Conservation (phyloP, 2,113 vertebrate genomes). For the Excalfactoria chinensis region DNA sequence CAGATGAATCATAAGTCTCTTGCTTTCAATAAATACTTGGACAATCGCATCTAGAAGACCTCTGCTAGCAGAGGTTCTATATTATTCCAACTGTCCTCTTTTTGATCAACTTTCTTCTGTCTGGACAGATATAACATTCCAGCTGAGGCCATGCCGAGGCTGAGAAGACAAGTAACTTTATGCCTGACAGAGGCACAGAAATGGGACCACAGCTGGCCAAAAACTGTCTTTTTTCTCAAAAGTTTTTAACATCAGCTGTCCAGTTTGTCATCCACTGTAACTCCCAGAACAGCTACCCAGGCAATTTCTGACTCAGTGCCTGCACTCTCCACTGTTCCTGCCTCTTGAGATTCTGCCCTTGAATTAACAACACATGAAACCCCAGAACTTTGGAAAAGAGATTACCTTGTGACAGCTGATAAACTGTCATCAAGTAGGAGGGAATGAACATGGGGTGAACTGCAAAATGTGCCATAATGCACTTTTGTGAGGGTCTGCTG, state of each 20-base stretch:
- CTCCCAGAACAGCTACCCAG: neutral
- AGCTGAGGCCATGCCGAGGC: neutral
- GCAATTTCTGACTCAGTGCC: neutral
- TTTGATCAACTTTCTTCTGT: neutral
- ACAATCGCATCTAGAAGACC: neutral
- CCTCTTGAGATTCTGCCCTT: neutral
- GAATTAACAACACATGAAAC: neutral
- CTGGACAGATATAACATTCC: neutral
- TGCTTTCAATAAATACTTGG: neutral
- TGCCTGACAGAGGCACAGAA: neutral
- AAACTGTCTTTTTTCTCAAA: neutral
- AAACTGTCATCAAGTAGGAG: neutral
- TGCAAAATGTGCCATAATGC: neutral
- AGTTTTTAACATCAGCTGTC: neutral
- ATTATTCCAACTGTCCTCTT: neutral
- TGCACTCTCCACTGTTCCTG: neutral
- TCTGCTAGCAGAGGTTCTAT: neutral
- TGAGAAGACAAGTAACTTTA: constrained; percentile 14
- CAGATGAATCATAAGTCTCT: neutral
- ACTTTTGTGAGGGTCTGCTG: neutral
- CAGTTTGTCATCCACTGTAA: neutral
- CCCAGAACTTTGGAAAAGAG: neutral
- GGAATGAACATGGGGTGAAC: neutral
- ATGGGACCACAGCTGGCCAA: neutral
- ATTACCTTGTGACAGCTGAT: neutral